Evolutionary conservation across 2,113 vertebrate genomes (phyloP), one percentile per base, ranked within the genome.

Genomic region (Stegastes partitus): DNA sequence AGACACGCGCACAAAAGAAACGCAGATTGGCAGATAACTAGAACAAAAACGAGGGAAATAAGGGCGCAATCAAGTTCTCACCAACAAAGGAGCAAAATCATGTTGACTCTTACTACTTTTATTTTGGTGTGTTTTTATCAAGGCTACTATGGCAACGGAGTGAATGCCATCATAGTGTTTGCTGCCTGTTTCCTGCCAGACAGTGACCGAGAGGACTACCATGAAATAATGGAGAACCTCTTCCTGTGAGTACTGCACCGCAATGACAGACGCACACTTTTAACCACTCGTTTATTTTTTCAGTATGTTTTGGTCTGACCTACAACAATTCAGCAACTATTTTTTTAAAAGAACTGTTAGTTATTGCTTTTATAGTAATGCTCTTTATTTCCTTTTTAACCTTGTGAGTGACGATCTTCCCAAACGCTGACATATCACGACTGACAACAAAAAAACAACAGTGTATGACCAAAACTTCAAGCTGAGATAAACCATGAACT

Each of bases 201-300:
- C 92, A 99, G 98, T 84, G 95, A 95, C 93, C 94, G 94, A 85
- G 94, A 95, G n/a, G 97, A 99, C 91, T 99, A 99, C 93, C 96
- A 96, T 77, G 97, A 99, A 91, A 96, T 99, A 85, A 99, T 99
- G 98, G 98, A 99, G 94, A 98, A 99, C 88, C 97, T 99, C 92
- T 99, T 99, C 88, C 94, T 99, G 98, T 99, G 89, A 98, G 98
- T 97, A 62, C 56, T 2, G 22, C n/a, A 31, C 45, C 12, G 18
- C 3, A 9, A 3, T 18, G 11, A 26, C 21, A 16, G 2, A 22
- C 50, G 15, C 39, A 42, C 39, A 42, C 11, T 42, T 14, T 42
- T 4, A 42, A 42, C 39, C 12, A 15, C 39, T 42, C 39, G 15
- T 14, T 34, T 42, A 15, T 42, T 42, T 42, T 15, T 15, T 42